Base-by-base conservation (phyloP, 2,797 vertebrate genomes). In the Agapornis canus region DNA sequence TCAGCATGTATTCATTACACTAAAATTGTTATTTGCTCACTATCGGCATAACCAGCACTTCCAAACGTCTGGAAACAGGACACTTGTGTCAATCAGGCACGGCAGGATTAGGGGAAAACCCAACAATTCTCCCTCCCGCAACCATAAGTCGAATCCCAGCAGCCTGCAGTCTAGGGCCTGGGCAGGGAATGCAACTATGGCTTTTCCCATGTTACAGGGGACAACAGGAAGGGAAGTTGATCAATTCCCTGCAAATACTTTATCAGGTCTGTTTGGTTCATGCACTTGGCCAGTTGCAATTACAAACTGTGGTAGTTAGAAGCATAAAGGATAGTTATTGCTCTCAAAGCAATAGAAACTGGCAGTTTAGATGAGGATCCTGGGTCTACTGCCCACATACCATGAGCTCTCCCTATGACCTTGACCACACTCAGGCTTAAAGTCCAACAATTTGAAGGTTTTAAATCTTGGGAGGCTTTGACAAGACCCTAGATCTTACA, bases 1-100 rank as follows among this genome's bases (percentile, higher is more conserved):
- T 97, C 94, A 94, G 66, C 84, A 88, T 94, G 86, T 92, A 81
- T 89, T 96, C 92, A 94, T 96, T 94, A 94, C 35, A 61, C 37
- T 64, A 31, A 75, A 95, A 78, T 89, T 95, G 47, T 85, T 92
- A 83, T 90, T 94, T 90, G 57, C 43, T 88, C 49, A 9, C 73
- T 75, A 69, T 37, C 82, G 81, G 54, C 0, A 0, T 42, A 69
- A 83, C 54, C 79, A 88, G 79, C 22, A 35, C 65, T 63, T 90
- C 66, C n/a, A 25, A 59, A 17, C 0, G 31, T 9, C 27, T 1
- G 54, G 59, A 56, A 86, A 69, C 11, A 10, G 85, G 70, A 69
- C 60, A 56, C 10, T 25, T 84, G 48, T 54, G 11, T 49, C 68
- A 52, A 63, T 70, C 9, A 83, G 35, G 25, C 40, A 64, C 12